Evolutionary conservation across 2,113 vertebrate genomes (phyloP).

Genomic region (Garra rufa): DNA sequence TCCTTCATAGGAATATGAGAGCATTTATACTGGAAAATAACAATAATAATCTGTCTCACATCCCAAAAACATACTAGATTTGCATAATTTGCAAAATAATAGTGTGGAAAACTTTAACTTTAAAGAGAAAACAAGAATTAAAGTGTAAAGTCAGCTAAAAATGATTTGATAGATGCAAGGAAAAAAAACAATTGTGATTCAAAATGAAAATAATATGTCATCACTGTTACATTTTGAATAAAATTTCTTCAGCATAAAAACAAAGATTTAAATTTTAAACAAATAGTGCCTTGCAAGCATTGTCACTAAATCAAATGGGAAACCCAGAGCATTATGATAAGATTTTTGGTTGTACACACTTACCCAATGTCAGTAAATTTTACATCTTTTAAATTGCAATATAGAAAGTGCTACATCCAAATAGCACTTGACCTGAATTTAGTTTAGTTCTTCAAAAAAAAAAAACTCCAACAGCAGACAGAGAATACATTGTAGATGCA

Average conservation of each 20-base stretch:
- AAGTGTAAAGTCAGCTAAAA: not conserved
- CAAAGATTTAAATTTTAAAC: not conserved
- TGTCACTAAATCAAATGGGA: not conserved
- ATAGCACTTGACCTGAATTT: slow-evolving; percentile 1
- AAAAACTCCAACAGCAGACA: too few species aligned
- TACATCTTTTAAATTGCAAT: not conserved
- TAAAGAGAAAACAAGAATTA: not conserved
- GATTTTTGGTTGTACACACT: not conserved
- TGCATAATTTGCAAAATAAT: not conserved
- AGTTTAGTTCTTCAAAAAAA: not conserved
- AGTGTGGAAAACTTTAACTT: not conserved
- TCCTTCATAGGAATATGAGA: not conserved
- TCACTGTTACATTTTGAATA: not conserved
- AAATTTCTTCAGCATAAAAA: not conserved
- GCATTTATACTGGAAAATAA: not conserved
- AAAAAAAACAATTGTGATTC: not conserved
- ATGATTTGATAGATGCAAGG: not conserved
- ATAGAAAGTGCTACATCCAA: not conserved
- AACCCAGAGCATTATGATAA: not conserved
- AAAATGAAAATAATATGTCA: not conserved
- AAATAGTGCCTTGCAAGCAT: not conserved
- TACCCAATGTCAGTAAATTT: not conserved
- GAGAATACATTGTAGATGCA: not conserved
- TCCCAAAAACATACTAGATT: not conserved
- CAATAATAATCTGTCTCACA: not conserved